These are phyloP conservation scores for Thymelicus acteon DNA, from an alignment of 2,888 invertebrate genomes.

Conservation along the genomic window DNA sequence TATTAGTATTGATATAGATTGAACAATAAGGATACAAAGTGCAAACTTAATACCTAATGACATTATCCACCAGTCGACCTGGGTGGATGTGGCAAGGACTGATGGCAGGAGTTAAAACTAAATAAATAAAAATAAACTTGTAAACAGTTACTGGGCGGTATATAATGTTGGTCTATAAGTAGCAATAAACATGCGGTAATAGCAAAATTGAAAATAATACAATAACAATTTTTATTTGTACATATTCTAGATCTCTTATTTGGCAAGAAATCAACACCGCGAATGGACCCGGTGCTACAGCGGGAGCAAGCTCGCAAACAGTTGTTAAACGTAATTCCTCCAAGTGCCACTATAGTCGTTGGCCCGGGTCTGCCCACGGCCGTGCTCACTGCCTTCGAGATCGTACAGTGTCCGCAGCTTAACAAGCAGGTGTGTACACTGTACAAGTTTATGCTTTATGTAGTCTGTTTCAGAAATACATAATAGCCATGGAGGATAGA, in stretches of 20 bases:
- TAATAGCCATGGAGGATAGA: no score
- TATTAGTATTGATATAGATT: no score
- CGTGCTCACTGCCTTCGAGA: constrained; percentile 65
- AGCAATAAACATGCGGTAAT: no score
- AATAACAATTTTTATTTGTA: not conserved
- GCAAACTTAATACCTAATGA: no score
- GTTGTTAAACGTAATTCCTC: constrained; percentile 60
- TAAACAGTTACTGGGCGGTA: no score
- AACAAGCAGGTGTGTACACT: constrained; percentile 80
- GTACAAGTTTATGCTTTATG: not conserved
- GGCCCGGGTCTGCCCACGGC: constrained; percentile 64
- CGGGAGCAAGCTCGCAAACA: constrained; percentile 67
- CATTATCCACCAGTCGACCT: no score
- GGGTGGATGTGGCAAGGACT: no score
- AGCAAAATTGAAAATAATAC: no score
- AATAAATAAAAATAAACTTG: no score
- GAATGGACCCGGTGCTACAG: constrained; percentile 43
- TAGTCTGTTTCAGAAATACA: no score
- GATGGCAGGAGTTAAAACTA: no score
- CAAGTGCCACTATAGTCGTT: constrained; percentile 48
- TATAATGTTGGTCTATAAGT: no score
- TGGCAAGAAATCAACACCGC: constrained; percentile 53
- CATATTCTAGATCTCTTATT: constrained; percentile 61
- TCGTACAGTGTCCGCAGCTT: constrained; percentile 83
- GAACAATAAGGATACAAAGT: not conserved